A percentile compares a stretch with the other conserved stretches of the same genome.
Evolutionary conservation across 2,888 invertebrate species (phyloP).

Genomic region (Noctua janthina): DNA sequence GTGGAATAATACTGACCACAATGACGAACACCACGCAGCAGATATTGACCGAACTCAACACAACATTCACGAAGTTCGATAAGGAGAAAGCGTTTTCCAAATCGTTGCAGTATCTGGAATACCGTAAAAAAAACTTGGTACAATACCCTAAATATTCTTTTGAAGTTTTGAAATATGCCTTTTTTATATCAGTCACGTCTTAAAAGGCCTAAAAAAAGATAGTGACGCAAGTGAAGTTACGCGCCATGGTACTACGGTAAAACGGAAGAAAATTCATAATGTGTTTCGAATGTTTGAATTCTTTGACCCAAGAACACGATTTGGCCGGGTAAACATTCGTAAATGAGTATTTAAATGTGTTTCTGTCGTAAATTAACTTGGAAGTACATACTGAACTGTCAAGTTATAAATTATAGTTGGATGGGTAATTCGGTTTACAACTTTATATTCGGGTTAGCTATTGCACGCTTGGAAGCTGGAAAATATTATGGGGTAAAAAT

Average conservation of each 20-base stretch:
- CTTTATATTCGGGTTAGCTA: constrained; percentile 4
- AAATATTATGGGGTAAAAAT: background rate
- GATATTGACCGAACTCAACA: constrained; percentile 86
- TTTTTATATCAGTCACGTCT: constrained; percentile 60
- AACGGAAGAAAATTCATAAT: constrained; percentile 37
- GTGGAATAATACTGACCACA: constrained; percentile 77
- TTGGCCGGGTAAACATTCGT: constrained; percentile 48
- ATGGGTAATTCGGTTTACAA: constrained; percentile 11
- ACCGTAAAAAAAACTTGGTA: constrained; percentile 55
- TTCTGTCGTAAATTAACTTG: constrained; percentile 41
- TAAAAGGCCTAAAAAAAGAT: constrained; percentile 31
- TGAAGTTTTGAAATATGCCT: constrained; percentile 30
- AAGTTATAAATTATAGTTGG: constrained; percentile 9
- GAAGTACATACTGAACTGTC: constrained; percentile 17
- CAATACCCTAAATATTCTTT: constrained; percentile 40
- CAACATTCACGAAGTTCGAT: constrained; percentile 83
- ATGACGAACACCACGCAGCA: constrained; percentile 87
- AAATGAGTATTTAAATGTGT: constrained; percentile 50
- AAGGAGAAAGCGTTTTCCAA: constrained; percentile 85
- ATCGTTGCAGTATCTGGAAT: constrained; percentile 84
- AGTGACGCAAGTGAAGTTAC: constrained; percentile 43
- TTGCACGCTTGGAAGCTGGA: background rate
- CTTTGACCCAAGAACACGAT: constrained; percentile 47
- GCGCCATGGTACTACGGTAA: constrained; percentile 17
- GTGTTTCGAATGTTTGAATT: constrained; percentile 47